Conservation (phyloP, 2,888 invertebrate species). For the Drosophila sordidula region DNA sequence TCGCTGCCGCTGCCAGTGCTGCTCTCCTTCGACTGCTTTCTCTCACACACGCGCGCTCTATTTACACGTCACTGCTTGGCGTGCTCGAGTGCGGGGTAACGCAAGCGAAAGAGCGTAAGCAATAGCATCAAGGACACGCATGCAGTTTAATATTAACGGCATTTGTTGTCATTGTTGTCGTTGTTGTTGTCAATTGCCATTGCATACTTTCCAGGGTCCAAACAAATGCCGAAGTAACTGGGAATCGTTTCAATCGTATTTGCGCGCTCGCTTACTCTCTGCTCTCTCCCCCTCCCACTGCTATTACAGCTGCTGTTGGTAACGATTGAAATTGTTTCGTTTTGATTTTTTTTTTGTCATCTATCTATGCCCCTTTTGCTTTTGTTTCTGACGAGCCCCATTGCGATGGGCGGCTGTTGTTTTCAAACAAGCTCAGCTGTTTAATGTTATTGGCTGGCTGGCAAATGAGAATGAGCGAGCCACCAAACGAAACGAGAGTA, state of each 20-base stretch:
- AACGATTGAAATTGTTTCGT: slow-evolving; percentile 24
- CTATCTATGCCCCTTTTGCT: not conserved
- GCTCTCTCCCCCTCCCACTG: not conserved
- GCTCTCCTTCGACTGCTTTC: slow-evolving; percentile 17
- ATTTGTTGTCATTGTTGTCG: not conserved
- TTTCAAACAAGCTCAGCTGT: slow-evolving; percentile 82
- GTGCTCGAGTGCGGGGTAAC: slow-evolving; percentile 1
- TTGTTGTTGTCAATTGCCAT: slow-evolving; percentile 9
- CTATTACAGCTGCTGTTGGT: slow-evolving; percentile 1
- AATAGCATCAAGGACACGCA: slow-evolving; percentile 47
- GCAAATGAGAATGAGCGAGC: slow-evolving; percentile 16
- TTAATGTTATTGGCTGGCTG: slow-evolving; percentile 75
- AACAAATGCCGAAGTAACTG: slow-evolving; percentile 10
- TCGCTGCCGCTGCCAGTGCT: slow-evolving; percentile 13
- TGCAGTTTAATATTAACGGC: slow-evolving; percentile 19
- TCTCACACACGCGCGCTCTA: slow-evolving; percentile 8
- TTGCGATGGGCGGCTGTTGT: slow-evolving; percentile 52
- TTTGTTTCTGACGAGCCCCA: slow-evolving; percentile 15
- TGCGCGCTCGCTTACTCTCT: slow-evolving; percentile 2
- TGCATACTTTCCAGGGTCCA: slow-evolving; percentile 60
- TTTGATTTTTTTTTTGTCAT: slow-evolving; percentile 32
- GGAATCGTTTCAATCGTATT: slow-evolving; percentile 6
- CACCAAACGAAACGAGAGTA: slow-evolving; percentile 18
- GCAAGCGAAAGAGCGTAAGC: slow-evolving; percentile 9
- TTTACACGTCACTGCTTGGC: slow-evolving; percentile 5